Base-by-base conservation (phyloP, 2,888 invertebrate species). In the Parasteatoda lunata region DNA sequence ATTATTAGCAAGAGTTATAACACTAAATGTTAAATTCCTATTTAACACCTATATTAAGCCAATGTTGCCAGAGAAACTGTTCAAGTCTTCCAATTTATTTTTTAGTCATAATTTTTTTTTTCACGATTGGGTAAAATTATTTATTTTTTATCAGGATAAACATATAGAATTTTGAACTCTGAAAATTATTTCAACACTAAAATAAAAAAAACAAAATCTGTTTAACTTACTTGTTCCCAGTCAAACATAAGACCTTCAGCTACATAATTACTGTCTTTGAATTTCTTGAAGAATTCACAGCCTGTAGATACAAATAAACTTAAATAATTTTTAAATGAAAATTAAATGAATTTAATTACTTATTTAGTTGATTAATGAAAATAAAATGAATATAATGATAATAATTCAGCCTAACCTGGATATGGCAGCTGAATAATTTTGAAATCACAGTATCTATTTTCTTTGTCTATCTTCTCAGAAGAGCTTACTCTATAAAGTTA, bases 401-500 rank as follows among this genome's bases (percentile, higher is more conserved):
- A 65, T 9, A 7, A 52, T n/a, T 66, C 51, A 13, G 54, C 73
- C 45, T 77, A 83, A 91, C 92, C 96, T 86, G 96, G 96, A 92
- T 96, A 96, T 87, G 96, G 96, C 91, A 96, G 93, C 90, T 95
- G 94, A 89, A 95, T 92, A 89, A 96, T 93, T 88, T 94, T 94
- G 91, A 96, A 96, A 89, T 95, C 94, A 71, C 93, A 93, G 91
- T 96, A 96, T 89, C 95, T 93, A 90, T 95, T 94, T 91, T 95
- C 95, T 90, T 95, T 95, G 91, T 96, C 96, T 68, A 96, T 95
- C 91, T 96, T 96, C 91, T 96, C 96, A 45, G 96, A 96, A 3
- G 96, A 96, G 8, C 96, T 95, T 7, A 96, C 95, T 91, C 96
- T 96, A 91, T 15, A 82, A 72, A 6, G 49, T 13, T 11, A 51